Percentiles rank a stretch among this genome's conserved stretches.
These are phyloP conservation scores for Tragelaphus imberbis DNA, from an alignment of 2,113 vertebrate genomes.

Conservation along the genomic window DNA sequence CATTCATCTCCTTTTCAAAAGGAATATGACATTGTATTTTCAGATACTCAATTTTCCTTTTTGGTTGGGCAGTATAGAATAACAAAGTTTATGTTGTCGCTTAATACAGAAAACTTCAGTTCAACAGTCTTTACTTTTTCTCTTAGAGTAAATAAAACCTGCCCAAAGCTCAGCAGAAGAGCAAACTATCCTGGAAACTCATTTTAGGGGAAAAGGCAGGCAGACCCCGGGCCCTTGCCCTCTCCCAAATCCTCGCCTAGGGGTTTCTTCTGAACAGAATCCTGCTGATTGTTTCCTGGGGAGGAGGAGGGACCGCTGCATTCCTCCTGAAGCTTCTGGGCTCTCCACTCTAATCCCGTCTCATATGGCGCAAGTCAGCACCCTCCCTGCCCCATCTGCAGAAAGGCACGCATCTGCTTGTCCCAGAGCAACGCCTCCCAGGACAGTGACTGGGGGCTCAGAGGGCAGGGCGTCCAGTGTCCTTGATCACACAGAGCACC, in stretches of 20 bases:
- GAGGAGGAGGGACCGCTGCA: background rate
- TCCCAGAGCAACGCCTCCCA: background rate
- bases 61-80: fast-evolving
- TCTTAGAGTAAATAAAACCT: background rate
- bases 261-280: constrained; percentile 14
- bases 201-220: background rate
- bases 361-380: background rate
- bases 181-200: background rate
- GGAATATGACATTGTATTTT: fast-evolving
- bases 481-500: background rate
- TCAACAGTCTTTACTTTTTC: background rate
- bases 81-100: background rate
- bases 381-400: background rate
- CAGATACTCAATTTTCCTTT: background rate
- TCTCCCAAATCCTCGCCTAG: constrained; percentile 16
- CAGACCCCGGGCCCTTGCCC: background rate
- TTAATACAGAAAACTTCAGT: background rate
- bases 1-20: background rate
- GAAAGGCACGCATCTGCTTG: background rate
- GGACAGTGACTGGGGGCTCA: fast-evolving
- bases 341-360: constrained; percentile 20
- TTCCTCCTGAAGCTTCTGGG: constrained; percentile 25
- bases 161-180: background rate
- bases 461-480: background rate
- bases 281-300: background rate